A percentile compares a stretch with the other conserved stretches of the same genome.
Evolutionary conservation across 2,888 invertebrate genomes (phyloP).

Genomic region (Thymelicus lineola): DNA sequence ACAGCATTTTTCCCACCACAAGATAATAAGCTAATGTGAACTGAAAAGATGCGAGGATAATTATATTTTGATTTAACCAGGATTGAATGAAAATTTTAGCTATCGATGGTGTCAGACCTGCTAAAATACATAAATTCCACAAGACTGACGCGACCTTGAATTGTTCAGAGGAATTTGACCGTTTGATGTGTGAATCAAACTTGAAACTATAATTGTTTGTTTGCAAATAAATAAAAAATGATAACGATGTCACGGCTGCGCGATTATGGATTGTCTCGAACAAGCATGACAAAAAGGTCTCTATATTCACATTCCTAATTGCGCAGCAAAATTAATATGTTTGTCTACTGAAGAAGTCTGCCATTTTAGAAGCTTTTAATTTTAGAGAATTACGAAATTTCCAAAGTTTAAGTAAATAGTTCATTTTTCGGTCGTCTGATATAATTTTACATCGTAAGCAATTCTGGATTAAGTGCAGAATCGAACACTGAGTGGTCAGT

Average conservation of each 20-base stretch:
- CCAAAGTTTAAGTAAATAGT: no score
- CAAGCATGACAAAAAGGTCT: neutral
- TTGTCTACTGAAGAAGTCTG: no score
- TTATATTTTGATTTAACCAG: no score
- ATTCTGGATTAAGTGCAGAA: constrained; percentile 10
- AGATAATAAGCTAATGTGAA: no score
- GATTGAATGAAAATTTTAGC: constrained; percentile 3
- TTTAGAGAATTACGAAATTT: no score
- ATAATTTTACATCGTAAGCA: constrained; percentile 6
- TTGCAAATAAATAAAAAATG: constrained; percentile 13
- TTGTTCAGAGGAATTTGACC: constrained; percentile 10
- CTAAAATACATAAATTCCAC: neutral
- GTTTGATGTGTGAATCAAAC: constrained; percentile 21
- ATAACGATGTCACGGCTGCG: constrained; percentile 8
- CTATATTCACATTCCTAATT: no score
- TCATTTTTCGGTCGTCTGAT: neutral
- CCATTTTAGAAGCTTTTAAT: no score
- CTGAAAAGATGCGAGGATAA: no score
- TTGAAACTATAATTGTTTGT: constrained; percentile 37
- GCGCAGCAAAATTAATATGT: no score
- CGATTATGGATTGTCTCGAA: neutral
- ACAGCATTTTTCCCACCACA: no score
- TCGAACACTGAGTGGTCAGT: neutral
- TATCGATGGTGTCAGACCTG: neutral
- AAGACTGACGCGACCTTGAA: constrained; percentile 9